These are phyloP conservation scores for Hippocampus kuda DNA, from an alignment of 2,797 vertebrate species.

Conservation along the genomic window DNA sequence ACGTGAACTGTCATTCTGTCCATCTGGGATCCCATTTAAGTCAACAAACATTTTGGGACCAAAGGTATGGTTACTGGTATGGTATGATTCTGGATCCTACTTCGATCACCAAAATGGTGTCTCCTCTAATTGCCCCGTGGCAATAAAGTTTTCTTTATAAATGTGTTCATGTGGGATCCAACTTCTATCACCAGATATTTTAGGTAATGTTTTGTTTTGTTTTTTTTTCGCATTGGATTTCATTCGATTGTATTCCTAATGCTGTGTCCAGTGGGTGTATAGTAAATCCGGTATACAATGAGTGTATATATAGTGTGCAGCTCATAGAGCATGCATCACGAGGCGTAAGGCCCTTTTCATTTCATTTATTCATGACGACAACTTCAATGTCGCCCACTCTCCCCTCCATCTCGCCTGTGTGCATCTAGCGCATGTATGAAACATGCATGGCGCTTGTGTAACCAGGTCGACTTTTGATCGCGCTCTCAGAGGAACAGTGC, in stretches of 20 bases:
- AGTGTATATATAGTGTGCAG: constrained; percentile 2
- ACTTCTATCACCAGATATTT: background rate
- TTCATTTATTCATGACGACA: constrained; percentile 62
- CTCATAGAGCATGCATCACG: background rate
- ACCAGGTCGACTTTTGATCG: constrained; percentile 5
- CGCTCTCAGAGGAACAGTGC: constrained; percentile 29
- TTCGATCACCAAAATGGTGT: too few species aligned
- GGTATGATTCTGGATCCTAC: too few species aligned
- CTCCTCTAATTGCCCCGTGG: too few species aligned
- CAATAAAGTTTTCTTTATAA: background rate
- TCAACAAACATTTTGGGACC: background rate
- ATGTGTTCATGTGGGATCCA: background rate
- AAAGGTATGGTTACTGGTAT: too few species aligned
- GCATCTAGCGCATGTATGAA: constrained; percentile 49
- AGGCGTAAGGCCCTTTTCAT: constrained; percentile 12
- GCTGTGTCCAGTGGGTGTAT: background rate
- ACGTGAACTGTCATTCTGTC: background rate
- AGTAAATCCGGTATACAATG: constrained; percentile 17
- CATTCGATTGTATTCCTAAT: background rate
- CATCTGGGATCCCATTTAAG: background rate
- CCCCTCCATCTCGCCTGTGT: constrained; percentile 19
- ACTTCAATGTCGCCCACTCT: constrained; percentile 42
- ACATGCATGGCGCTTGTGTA: constrained; percentile 57
- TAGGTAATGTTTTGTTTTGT: background rate
- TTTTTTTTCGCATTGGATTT: background rate